Conservation (phyloP, 2,797 vertebrate species). For the Hirundo rustica region DNA sequence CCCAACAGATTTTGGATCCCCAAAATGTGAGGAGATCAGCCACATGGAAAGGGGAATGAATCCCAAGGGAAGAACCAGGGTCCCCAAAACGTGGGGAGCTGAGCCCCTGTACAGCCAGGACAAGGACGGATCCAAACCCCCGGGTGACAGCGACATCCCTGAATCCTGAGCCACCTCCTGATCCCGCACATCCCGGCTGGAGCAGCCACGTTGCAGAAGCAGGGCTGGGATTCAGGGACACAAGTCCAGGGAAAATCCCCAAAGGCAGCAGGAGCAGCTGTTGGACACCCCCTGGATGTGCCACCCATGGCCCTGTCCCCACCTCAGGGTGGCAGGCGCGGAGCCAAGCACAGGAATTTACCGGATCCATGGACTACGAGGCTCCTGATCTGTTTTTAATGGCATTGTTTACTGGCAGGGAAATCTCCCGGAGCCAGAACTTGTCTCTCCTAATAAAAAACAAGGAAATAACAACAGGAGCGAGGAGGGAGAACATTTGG, state of each 20-base stretch:
- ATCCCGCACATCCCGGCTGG: neutral
- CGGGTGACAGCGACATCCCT: accelerated
- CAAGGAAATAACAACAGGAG: constrained; percentile 49
- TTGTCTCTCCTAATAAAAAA: constrained; percentile 58
- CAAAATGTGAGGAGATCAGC: accelerated
- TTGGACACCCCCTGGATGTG: neutral
- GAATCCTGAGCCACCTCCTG: neutral
- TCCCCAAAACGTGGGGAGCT: neutral
- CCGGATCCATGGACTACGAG: accelerated
- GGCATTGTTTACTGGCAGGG: constrained; percentile 48
- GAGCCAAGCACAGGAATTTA: accelerated
- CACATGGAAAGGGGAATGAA: neutral
- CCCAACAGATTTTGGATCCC: neutral
- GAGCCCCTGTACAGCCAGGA: neutral
- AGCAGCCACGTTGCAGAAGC: accelerated
- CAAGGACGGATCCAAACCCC: neutral
- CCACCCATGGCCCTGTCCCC: accelerated
- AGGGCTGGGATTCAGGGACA: accelerated
- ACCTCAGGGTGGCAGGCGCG: accelerated
- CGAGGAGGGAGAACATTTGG: constrained; percentile 26
- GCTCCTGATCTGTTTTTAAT: constrained; percentile 46
- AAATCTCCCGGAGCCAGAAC: constrained; percentile 48
- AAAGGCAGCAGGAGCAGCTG: accelerated
- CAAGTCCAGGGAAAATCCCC: accelerated
- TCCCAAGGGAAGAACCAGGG: neutral